Evolutionary conservation across 2,797 vertebrate genomes (phyloP).

Genomic region (Anabacerthia variegaticeps): DNA sequence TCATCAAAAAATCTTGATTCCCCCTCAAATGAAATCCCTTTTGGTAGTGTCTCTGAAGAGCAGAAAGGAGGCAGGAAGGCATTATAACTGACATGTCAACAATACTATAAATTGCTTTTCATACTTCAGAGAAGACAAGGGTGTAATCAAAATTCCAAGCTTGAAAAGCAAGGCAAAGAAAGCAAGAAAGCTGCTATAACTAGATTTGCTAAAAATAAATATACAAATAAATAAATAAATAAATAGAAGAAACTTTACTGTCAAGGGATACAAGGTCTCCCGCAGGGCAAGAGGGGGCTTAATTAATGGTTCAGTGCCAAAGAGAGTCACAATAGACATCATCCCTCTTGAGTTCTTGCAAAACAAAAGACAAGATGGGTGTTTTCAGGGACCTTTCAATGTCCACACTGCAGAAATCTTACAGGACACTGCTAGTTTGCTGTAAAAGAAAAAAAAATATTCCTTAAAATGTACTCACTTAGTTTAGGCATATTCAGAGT

Average conservation of each 20-base stretch:
- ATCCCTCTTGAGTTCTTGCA: not conserved
- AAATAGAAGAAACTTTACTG: not conserved
- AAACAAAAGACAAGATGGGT: not conserved
- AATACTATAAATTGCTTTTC: constrained; percentile 15
- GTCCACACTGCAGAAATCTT: not conserved
- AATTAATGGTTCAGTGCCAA: not conserved
- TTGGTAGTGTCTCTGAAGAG: not conserved
- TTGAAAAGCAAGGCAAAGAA: constrained; percentile 25
- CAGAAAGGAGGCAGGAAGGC: not conserved
- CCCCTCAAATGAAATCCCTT: not conserved
- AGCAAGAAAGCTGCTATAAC: constrained; percentile 11
- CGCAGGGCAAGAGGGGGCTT: not conserved
- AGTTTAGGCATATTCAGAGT: not conserved
- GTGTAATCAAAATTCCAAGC: constrained; percentile 23
- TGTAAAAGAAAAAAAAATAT: not conserved
- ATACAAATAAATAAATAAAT: not conserved
- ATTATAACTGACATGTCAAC: not conserved
- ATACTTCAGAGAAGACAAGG: constrained; percentile 23
- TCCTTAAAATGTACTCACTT: not conserved
- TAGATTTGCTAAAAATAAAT: not conserved
- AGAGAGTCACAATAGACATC: not conserved
- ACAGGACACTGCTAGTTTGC: not conserved
- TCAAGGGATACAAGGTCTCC: not conserved
- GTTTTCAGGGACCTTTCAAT: not conserved
- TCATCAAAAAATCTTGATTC: not conserved